These are phyloP conservation scores for Petrolisthes cinctipes DNA, from an alignment of 2,888 invertebrate genomes.

Conservation along the genomic window DNA sequence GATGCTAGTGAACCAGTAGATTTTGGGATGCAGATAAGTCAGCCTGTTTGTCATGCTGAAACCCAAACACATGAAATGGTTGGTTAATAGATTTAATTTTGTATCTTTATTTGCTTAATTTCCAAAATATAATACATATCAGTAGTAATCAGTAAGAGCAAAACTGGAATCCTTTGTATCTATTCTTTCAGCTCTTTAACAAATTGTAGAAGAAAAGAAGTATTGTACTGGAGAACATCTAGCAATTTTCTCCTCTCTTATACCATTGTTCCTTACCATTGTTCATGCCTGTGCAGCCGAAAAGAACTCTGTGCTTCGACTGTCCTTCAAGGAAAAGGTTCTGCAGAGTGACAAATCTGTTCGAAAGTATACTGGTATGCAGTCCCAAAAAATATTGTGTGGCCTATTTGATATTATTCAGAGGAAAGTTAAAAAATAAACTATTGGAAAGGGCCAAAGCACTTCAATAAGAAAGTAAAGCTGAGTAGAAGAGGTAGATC, in stretches of 20 bases:
- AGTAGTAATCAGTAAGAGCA: no score
- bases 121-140: no score
- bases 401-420: background rate
- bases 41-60: background rate
- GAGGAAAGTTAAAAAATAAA: background rate
- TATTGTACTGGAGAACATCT: no score
- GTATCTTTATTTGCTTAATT: no score
- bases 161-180: no score
- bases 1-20: constrained; percentile 14
- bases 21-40: constrained; percentile 8
- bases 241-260: no score
- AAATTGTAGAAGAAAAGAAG: no score
- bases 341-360: constrained; percentile 8
- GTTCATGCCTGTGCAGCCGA: background rate
- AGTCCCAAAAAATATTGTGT: background rate
- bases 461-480: background rate
- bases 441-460: constrained; percentile 7
- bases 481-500: background rate
- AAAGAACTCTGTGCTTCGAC: background rate
- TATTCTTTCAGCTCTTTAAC: no score
- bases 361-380: constrained; percentile 12
- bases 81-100: background rate
- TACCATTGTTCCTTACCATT: no score
- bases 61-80: constrained; percentile 11
- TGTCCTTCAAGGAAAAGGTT: constrained; percentile 2